Evolutionary conservation across 2,888 invertebrate species (phyloP).

Genomic region (Conomelus anceps): DNA sequence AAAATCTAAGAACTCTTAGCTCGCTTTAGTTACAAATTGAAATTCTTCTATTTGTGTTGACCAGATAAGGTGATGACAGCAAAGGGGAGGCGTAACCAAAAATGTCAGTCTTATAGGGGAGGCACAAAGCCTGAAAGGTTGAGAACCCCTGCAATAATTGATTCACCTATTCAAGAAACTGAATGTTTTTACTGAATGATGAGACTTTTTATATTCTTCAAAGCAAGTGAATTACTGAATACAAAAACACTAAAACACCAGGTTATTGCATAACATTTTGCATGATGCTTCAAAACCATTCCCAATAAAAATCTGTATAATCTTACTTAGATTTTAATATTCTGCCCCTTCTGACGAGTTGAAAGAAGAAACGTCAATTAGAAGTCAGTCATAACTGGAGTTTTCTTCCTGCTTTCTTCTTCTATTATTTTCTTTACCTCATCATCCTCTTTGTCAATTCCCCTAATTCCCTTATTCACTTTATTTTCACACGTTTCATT

Average conservation of each 20-base stretch:
- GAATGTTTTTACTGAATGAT: too few relatives aligned
- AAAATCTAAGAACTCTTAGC: too few relatives aligned
- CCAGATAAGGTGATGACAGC: too few relatives aligned
- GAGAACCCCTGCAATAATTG: background rate
- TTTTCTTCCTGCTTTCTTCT: background rate
- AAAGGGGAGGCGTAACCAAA: too few relatives aligned
- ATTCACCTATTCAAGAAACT: background rate
- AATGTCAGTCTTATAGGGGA: too few relatives aligned
- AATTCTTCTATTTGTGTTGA: too few relatives aligned
- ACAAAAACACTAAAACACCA: background rate
- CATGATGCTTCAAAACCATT: background rate
- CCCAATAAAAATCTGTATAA: background rate
- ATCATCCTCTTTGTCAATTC: background rate
- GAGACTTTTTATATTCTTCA: background rate
- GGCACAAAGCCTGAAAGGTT: background rate
- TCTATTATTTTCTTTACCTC: background rate
- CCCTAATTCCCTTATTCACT: background rate
- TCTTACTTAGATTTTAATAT: background rate
- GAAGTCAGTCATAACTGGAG: background rate
- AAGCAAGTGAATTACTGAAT: background rate
- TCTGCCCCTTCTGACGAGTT: background rate
- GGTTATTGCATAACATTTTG: background rate
- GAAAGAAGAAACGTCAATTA: background rate
- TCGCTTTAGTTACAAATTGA: too few relatives aligned
- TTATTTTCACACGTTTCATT: background rate